Evolutionary conservation across 2,797 vertebrate genomes (phyloP).

Genomic region (Pseudochaenichthys georgianus): DNA sequence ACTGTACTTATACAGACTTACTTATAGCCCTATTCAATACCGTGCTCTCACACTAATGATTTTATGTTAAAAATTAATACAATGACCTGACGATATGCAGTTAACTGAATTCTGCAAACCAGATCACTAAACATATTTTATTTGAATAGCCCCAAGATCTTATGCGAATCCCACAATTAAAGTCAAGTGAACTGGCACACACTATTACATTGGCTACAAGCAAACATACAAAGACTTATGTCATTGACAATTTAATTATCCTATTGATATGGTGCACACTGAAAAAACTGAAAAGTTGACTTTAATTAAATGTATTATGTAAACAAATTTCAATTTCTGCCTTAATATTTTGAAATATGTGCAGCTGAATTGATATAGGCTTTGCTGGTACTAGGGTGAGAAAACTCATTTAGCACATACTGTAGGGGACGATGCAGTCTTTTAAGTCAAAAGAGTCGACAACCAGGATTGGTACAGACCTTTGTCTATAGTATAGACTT

Average conservation of each 20-base stretch:
- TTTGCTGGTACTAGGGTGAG: slow-evolving; percentile 46
- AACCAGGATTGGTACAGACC: slow-evolving; percentile 32
- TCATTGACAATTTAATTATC: neutral
- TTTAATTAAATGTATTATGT: neutral
- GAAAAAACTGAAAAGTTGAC: no score
- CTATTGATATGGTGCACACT: neutral
- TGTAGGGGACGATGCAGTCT: slow-evolving; percentile 7
- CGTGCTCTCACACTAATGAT: neutral
- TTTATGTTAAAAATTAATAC: neutral
- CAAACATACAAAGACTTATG: neutral
- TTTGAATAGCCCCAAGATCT: neutral
- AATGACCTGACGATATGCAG: neutral
- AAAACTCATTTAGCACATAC: slow-evolving; percentile 63
- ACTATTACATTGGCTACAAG: neutral
- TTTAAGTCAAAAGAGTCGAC: slow-evolving; percentile 44
- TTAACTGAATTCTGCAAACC: neutral
- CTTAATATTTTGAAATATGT: slow-evolving; percentile 7
- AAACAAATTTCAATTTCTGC: neutral
- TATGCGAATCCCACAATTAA: neutral
- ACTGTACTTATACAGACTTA: no score
- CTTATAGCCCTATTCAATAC: neutral
- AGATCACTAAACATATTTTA: neutral
- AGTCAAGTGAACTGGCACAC: neutral
- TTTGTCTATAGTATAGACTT: slow-evolving; percentile 28
- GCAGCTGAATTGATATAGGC: slow-evolving; percentile 24